Evolutionary conservation across 2,888 invertebrate genomes (phyloP), one percentile per base, ranked within the genome.

Genomic region (Andricus curvator): DNA sequence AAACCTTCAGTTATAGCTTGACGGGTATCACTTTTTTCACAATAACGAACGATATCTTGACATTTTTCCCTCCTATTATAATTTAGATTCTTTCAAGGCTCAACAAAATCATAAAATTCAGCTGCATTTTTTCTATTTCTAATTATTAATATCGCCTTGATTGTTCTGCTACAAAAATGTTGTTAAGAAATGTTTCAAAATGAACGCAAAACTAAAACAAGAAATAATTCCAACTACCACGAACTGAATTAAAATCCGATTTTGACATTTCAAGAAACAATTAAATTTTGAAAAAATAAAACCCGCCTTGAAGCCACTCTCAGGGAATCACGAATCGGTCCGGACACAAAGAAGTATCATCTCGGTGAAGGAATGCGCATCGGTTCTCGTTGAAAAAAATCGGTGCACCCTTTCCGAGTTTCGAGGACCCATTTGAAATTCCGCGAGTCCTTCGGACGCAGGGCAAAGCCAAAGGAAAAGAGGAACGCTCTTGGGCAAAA

Each of bases 401-500:
- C 74, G 25, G 74, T 74, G 74, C 74, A 74, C 74, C 74, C 74
- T 74, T 74, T 74, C 74, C 33, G 74, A 74, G 74, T 74, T 74
- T 74, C 74, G 74, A 74, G 74, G 74, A 74, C 74, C 74, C 74
- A 74, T 74, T 74, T 74, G 74, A 74, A 74, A 74, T 74, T 74
- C 74, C 74, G 74, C 74, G 74, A 74, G 74, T 74, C 74, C 74
- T 74, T 56, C 33, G 56, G 74, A 33, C 56, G 74, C 29, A 70
- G 70, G 29, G 51, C 51, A n/a, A 65, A 33, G 44, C 37, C 51
- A 80, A 62, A 67, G 77, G 51, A 77, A 66, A 80, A 48, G 33
- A 80, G 80, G 77, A 76, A 82, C 79, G 80, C 82, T 60, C 66
- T 60, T 65, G 74, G 56, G 67, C 78, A 79, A 78, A 83, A 68